Evolutionary conservation across 2,797 vertebrate species (phyloP).

Genomic region (Onychomys arenicola): DNA sequence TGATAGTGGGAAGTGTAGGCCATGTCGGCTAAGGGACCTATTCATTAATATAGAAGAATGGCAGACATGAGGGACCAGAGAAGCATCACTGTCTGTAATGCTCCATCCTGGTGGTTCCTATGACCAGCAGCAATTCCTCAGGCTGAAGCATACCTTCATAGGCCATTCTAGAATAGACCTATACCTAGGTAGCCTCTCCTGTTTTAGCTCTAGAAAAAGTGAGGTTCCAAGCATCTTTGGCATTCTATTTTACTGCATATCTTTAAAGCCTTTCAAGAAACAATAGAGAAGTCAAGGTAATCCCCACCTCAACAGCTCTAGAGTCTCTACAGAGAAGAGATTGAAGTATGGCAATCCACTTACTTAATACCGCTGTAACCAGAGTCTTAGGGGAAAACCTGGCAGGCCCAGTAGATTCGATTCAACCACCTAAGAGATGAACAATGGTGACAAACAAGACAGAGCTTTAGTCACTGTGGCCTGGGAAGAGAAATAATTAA

Average conservation of each 20-base stretch:
- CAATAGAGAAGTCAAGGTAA: background rate
- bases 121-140: background rate
- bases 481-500: background rate
- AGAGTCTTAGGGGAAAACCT: background rate
- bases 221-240: background rate
- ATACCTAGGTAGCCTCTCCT: background rate
- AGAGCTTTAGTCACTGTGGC: background rate
- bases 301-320: background rate
- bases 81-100: background rate
- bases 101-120: background rate
- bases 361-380: background rate
- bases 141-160: background rate
- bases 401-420: background rate
- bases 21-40: background rate
- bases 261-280: background rate
- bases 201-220: slow-evolving; percentile 6
- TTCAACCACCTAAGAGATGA: background rate
- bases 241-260: background rate
- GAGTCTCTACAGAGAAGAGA: background rate
- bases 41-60: background rate
- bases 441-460: background rate
- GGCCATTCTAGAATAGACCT: background rate
- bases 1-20: background rate
- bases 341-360: background rate
- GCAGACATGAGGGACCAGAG: background rate